Evolutionary conservation across 92 coral and sea anemone genomes (phyloP), one percentile per base, ranked within the genome.

Genomic region (Epizoanthus fatuus): DNA sequence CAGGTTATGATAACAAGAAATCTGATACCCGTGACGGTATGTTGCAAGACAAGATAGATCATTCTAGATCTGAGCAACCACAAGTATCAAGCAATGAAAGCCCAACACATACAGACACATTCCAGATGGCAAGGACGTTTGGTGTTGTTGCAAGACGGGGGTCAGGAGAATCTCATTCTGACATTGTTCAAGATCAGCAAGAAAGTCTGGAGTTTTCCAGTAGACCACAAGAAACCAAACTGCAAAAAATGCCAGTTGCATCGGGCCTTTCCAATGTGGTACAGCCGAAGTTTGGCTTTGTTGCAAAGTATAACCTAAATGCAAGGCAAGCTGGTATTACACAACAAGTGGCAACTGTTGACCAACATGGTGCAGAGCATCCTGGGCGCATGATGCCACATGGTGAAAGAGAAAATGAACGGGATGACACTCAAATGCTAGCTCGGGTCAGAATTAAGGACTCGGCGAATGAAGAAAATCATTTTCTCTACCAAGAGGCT

Each of bases 111-210:
- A 59, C 20, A 40, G 64, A 44, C 17, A 17, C 71, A 4, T 60
- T 29, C 52, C 59, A 77, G 25, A 44, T 3, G 58, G 40, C 56
- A 60, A 77, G 55, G n/a, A 6, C 42, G 13, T 59, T 59, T 7
- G 58, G 70, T 13, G 45, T 77, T 77, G 82, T 44, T 60, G 82
- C 70, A 59, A 60, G 32, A 77, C 38, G 12, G 5, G 69, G 47
- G 15, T 40, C 49, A 13, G 37, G 16, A 19, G 64, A 68, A 42
- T 19, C 49, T 12, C 8, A 44, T 39, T 4, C 20, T 1, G 54
- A 22, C 10, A 19, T 44, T n/a, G 42, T n/a, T 44, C 56, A 60
- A 6, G 35, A 19, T 12, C 14, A 76, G 45, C 53, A 7, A 17
- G 16, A 19, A 7, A 19, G 32, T 7, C 2, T 10, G 3, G 58